Evolutionary conservation across 2,113 vertebrate genomes (phyloP), one percentile per base, ranked within the genome.

Genomic region (Vidua macroura): DNA sequence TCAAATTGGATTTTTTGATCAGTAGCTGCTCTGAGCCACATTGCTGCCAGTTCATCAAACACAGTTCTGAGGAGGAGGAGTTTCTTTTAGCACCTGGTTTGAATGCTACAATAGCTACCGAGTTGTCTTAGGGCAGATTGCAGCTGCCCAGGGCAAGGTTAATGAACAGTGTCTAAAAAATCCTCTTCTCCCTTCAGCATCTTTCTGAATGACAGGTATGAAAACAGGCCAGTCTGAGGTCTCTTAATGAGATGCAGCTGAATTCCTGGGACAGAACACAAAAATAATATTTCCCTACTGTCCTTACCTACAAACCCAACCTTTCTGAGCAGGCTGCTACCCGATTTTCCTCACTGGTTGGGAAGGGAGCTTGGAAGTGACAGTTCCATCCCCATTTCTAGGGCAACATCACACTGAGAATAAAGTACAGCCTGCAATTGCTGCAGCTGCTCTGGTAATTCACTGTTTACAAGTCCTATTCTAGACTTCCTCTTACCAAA

Each of bases 381-480:
- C 49, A 90, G 12, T 13, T 66, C 13, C 31, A 78, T 19, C 56
- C 56, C 75, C 44, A 25, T 64, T 84, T 44, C 43, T 62, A 78
- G 48, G 52, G 31, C 62, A 67, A 51, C 3, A 5, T 41, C 33
- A 64, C 2, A 2, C 68, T 53, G 75, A 60, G 60, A 85, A 82
- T 60, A 66, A 90, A 81, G 72, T 46, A 58, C 15, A 75, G 59
- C 35, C 68, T 78, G 52, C 1, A 2, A 58, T 2, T 56, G 13
- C 68, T 84, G 83, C 83, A 94, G 91, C 60, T 80, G 62, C 39
- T 68, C 41, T 12, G 43, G 48, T 89, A 86, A 91, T 43, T 80
- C 68, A 56, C 37, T 94, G 37, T 76, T 92, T 95, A 92, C 44
- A 74, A 62, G 51, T 27, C 39, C 81, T 77, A 22, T 28, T 90